Conservation (phyloP, 2,888 invertebrate genomes). For the Microctonus hyperodae region DNA sequence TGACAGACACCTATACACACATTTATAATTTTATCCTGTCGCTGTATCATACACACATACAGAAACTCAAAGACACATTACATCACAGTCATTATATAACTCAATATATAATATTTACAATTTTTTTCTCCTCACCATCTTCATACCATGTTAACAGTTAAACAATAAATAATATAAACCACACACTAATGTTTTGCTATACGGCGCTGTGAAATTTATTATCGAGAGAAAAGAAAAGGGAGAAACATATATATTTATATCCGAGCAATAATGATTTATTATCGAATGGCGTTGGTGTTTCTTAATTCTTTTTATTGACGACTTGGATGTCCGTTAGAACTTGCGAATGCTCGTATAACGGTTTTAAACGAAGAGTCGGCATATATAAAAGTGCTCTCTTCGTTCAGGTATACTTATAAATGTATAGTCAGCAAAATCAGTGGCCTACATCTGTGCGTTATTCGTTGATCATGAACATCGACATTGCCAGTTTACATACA, state of each 20-base stretch:
- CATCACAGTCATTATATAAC: not conserved
- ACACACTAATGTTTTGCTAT: not conserved
- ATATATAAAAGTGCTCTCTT: conserved; percentile 26
- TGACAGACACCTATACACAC: not conserved
- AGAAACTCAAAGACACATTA: not conserved
- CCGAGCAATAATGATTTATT: conserved; percentile 29
- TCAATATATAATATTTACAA: not conserved
- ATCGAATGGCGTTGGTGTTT: conserved; percentile 20
- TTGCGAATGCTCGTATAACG: conserved; percentile 28
- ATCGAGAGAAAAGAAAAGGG: not conserved
- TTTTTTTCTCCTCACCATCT: not conserved
- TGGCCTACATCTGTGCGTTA: conserved; percentile 31
- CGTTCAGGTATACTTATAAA: not conserved
- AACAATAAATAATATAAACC: conserved; percentile 3
- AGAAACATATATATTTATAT: not conserved
- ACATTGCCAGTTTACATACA: conserved; percentile 11
- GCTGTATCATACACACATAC: not conserved
- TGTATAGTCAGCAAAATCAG: conserved; percentile 26
- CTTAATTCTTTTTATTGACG: conserved; percentile 28
- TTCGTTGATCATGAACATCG: conserved; percentile 28
- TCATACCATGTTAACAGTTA: conserved; percentile 11
- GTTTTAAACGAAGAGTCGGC: conserved; percentile 19
- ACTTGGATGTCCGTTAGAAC: conserved; percentile 29
- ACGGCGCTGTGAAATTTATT: not conserved
- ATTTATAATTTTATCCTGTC: not conserved